Evolutionary conservation across 2,888 invertebrate species (phyloP), one percentile per base, ranked within the genome.

Genomic region (Heliothis peltigera): DNA sequence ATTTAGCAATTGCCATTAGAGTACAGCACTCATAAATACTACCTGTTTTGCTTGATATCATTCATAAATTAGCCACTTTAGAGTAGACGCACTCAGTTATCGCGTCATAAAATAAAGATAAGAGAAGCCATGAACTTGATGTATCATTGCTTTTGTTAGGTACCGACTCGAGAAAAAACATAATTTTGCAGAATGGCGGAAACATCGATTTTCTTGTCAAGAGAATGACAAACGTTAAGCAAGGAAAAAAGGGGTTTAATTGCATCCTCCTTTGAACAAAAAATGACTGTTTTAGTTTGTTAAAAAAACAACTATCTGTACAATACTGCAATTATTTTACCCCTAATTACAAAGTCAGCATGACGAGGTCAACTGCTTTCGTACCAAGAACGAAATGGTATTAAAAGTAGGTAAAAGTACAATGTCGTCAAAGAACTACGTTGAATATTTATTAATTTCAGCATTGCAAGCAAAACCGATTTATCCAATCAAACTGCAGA

Each of bases 111-210:
- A 79, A 73, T 73, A 68, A 43, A 52, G 49, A 70, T 70, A 64
- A 62, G 39, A 54, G 43, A 60, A 74, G 54, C 81, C 81, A 54
- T 84, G 77, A 83, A 84, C 81, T 80, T 85, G 77, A 79, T 61
- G 60, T 15, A 59, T 46, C 52, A 54, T 62, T 68, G 46, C 47
- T 73, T 66, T 51, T 57, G n/a, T 21, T 21, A 44, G 2, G 6
- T 12, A 39, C 46, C 10, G n/a, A 15, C 10, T 2, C 18, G 21
- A 39, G 39, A 60, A 56, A 54, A 57, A 28, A 59, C 21, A 51
- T 18, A 28, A 46, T 60, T 54, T 43, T 35, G 28, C 44, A 56
- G 42, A 61, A 56, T 62, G 28, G 22, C 56, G 64, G 66, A 67
- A 70, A 53, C 19, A 22, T 12, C 54, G 32, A 7, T 35, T 62